Evolutionary conservation across 2,113 vertebrate species (phyloP).

Genomic region (Aramus guarauna): DNA sequence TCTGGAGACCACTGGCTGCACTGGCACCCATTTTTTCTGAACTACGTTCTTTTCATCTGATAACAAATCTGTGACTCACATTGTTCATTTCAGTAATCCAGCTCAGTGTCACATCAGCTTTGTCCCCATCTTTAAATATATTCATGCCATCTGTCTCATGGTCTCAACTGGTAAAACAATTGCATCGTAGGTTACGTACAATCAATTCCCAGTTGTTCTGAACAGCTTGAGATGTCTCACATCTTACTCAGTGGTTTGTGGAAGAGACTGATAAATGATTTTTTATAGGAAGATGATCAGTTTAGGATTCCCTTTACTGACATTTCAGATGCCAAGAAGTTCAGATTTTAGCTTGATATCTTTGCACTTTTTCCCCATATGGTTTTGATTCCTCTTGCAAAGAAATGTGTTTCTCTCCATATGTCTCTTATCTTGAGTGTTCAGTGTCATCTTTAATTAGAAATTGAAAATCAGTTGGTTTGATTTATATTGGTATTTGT

Average conservation of each 20-base stretch:
- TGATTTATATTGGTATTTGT: constrained; percentile 49
- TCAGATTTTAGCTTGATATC: constrained; percentile 54
- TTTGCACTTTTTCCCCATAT: constrained; percentile 41
- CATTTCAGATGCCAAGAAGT: constrained; percentile 46
- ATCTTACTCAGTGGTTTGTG: constrained; percentile 49
- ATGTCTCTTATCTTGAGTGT: constrained; percentile 50
- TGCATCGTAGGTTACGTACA: constrained; percentile 55
- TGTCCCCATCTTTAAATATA: constrained; percentile 66
- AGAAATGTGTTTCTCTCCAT: constrained; percentile 46
- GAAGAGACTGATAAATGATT: constrained; percentile 55
- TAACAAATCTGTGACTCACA: constrained; percentile 8
- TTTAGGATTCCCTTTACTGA: constrained; percentile 43
- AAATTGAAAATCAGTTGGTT: constrained; percentile 19
- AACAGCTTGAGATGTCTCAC: constrained; percentile 71
- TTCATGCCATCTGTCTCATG: constrained; percentile 71
- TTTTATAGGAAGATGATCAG: constrained; percentile 42
- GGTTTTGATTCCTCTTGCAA: constrained; percentile 45
- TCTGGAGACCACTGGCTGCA: neutral
- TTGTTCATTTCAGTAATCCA: constrained; percentile 45
- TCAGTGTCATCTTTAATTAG: constrained; percentile 61
- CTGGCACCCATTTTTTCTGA: constrained; percentile 2
- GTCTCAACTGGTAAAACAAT: constrained; percentile 66
- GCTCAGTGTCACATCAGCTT: constrained; percentile 40
- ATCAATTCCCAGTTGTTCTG: constrained; percentile 66
- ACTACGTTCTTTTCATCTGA: constrained; percentile 22